Conservation (phyloP, 2,888 invertebrate genomes). For the Crocallis elinguaria region DNA sequence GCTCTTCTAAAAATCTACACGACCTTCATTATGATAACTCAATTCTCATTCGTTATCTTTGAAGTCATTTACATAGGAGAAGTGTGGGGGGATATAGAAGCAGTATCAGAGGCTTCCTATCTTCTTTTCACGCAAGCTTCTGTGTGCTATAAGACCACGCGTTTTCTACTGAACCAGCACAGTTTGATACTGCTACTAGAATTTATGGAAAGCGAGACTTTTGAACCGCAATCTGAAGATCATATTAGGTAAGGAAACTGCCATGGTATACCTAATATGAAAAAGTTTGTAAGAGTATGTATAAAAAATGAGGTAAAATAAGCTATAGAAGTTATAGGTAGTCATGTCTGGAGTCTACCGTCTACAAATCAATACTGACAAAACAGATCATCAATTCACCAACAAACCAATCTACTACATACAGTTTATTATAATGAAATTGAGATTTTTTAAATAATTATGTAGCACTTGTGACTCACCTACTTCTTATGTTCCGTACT, state of each 20-base stretch:
- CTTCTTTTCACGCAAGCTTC: slow-evolving; percentile 72
- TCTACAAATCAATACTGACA: too few species aligned
- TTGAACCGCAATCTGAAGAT: slow-evolving; percentile 49
- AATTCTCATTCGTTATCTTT: slow-evolving; percentile 65
- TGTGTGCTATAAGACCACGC: slow-evolving; percentile 66
- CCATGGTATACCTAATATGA: not conserved
- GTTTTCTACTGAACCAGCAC: slow-evolving; percentile 58
- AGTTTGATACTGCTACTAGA: slow-evolving; percentile 51
- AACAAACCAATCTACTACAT: too few species aligned
- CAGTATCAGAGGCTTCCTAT: slow-evolving; percentile 68
- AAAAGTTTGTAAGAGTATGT: not conserved
- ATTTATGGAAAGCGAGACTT: slow-evolving; percentile 57
- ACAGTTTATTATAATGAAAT: too few species aligned
- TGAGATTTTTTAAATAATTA: not conserved
- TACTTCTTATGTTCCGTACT: not conserved
- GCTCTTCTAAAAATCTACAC: slow-evolving; percentile 50
- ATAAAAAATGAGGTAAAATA: too few species aligned
- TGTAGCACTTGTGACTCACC: not conserved
- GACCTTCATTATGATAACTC: slow-evolving; percentile 54
- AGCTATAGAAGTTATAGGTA: too few species aligned
- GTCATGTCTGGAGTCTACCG: too few species aligned
- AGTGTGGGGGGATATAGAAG: slow-evolving; percentile 70
- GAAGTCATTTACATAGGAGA: slow-evolving; percentile 65
- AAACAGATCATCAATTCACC: too few species aligned
- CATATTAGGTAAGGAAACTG: slow-evolving; percentile 56